Evolutionary conservation across 1,140 invertebrate species (phyloP).

Genomic region (Oncopodura yosiiana): DNA sequence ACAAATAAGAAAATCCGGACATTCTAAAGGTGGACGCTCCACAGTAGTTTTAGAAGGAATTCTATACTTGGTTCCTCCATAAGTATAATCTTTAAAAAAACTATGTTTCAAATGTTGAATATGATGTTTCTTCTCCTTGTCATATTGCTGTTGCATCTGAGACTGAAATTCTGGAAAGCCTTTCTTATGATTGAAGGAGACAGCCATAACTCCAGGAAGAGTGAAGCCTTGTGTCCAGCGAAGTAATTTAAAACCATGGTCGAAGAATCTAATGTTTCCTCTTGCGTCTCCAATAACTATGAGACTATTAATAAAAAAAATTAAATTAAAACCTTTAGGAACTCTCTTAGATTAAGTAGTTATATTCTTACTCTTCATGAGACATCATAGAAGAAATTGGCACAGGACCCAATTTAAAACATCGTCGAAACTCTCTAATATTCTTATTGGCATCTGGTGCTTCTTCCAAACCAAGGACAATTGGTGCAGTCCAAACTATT

Average conservation of each 20-base stretch:
- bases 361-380: constrained; percentile 19
- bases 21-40: constrained; percentile 4
- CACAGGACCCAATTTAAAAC: constrained; percentile 18
- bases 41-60: constrained; percentile 26
- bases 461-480: constrained; percentile 10
- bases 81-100: constrained; percentile 24
- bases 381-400: constrained; percentile 17
- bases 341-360: not conserved
- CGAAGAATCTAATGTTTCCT: constrained; percentile 27
- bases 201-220: constrained; percentile 4
- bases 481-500: constrained; percentile 22
- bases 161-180: constrained; percentile 12
- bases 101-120: constrained; percentile 15
- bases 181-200: constrained; percentile 23
- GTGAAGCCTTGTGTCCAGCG: constrained; percentile 22
- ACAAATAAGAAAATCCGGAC: constrained; percentile 27
- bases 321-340: not conserved
- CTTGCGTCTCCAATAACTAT: constrained; percentile 27
- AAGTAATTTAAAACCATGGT: constrained; percentile 21
- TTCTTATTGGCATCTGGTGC: constrained; percentile 23
- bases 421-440: constrained; percentile 23
- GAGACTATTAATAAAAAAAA: constrained; percentile 14
- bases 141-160: constrained; percentile 12
- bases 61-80: constrained; percentile 18
- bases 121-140: not conserved